Percentiles rank a stretch among this genome's conserved stretches.
phyloP scores from a whole-genome alignment of 2,113 vertebrate genomes.

The Misgurnus mizolepis region DNA sequence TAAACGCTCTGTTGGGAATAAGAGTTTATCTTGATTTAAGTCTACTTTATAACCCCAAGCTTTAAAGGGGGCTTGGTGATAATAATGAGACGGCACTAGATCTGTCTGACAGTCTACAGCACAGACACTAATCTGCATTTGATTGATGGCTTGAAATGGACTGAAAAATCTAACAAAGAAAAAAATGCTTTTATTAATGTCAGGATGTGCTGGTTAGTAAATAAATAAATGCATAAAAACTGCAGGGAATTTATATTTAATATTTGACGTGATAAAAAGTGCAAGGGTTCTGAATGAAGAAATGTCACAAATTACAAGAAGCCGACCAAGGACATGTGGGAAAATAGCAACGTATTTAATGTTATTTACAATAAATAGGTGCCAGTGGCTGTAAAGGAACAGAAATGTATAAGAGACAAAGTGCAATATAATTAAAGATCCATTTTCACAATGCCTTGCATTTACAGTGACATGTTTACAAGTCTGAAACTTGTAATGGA shows the following conservation, averaged over 20 bases:
- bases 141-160: conserved; percentile 46
- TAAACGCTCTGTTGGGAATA: neutral
- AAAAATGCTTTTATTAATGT: conserved; percentile 60
- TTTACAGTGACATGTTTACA: conserved; percentile 18
- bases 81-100: conserved; percentile 9
- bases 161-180: conserved; percentile 43
- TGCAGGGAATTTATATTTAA: conserved; percentile 34
- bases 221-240: conserved; percentile 55
- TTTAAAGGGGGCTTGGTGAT: neutral
- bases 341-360: neutral
- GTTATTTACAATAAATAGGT: neutral
- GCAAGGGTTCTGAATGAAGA: neutral
- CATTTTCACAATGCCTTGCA: neutral
- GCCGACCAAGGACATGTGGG: conserved; percentile 25
- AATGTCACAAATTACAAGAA: conserved; percentile 34
- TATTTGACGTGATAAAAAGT: conserved; percentile 37
- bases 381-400: neutral
- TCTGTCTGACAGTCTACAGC: neutral
- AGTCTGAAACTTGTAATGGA: neutral
- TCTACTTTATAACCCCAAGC: neutral
- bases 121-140: conserved; percentile 55
- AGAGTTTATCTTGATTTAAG: neutral
- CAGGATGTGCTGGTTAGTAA: conserved; percentile 54
- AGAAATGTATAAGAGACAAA: neutral
- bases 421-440: neutral